Evolutionary conservation across 2,888 invertebrate species (phyloP), one percentile per base, ranked within the genome.

Genomic region (Rhingia rostrata): DNA sequence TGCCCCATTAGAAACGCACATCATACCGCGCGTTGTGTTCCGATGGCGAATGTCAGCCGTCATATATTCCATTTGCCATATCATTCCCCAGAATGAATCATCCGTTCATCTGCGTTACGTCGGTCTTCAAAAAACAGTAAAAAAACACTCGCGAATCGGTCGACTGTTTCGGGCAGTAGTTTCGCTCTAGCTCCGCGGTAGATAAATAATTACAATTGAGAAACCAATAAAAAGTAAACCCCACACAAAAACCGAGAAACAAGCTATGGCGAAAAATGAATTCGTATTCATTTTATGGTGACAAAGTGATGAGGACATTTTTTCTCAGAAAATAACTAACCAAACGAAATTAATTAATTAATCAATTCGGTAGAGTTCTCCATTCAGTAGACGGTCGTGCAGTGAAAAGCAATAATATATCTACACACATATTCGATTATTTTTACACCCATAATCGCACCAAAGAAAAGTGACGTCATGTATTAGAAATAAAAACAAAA

Each of bases 391-490:
- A 10, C 37, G 14, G 14, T 37, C 49, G 51, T n/a, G 43, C 9
- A 51, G 39, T 37, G 70, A 33, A 61, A 14, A 53, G 49, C 30
- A 35, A 22, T 1, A 6, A 41, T 6, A 41, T 6, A 6, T 7
- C 6, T 49, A 49, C 22, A 22, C 30, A 49, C 30, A 64, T 53
- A 32, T 5, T 51, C 30, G 6, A 9, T 58, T 69, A 22, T 22
- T 22, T 33, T 30, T 35, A 49, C 49, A 49, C 9, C 49, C 7
- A 61, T 22, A 64, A n/a, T 39, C 32, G 10, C 37, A 54, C 14
- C 49, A 37, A 70, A 66, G 37, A 69, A 73, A 72, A 83, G 80
- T 84, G 84, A 84, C 84, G 80, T 84, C 84, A 84, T 84, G 69
- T 79, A 33, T 69, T 7, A 69, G 60, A 82, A 75, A 53, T 67